Evolutionary conservation across 2,797 vertebrate genomes (phyloP), one percentile per base, ranked within the genome.

Genomic region (Diceros bicornis): DNA sequence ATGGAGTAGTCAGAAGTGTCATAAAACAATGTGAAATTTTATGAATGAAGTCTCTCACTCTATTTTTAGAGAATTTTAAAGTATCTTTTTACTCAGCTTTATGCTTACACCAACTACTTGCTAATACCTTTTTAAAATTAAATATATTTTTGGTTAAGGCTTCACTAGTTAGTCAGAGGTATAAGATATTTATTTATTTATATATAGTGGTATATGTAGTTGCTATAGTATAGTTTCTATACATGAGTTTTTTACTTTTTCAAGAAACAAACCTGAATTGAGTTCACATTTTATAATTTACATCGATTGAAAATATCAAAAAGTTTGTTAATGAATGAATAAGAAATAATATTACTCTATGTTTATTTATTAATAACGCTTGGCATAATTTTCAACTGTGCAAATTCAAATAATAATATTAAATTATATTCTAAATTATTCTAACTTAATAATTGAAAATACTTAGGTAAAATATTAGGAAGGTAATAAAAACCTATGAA

Each of bases 401-500:
- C 20, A 85, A 81, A 59, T 71, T 84, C n/a, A 92, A 91, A 57
- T 75, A 84, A 92, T 81, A 57, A 83, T 84, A 66, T 62, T 61
- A 29, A 82, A 50, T 11, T 34, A 61, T 82, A 57, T n/a, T 83
- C 27, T 64, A 92, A 75, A 66, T 75, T 66, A 75, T 27, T 85
- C 27, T 85, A 44, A 66, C 41, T 16, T 85, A n/a, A 44, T 34
- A 81, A 88, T 50, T 2, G 71, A n/a, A 84, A 86, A 84, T 72
- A 93, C 14, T 82, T 94, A 29, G 23, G 17, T 47, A 95, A 93
- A 89, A 64, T 32, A 34, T 93, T 87, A 87, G 12, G 12, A 78
- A 89, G 20, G 1, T 77, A 32, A 69, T 89, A 71, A 84, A 89
- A 94, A 55, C 25, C 27, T 64, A 34, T n/a, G 69, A 44, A 81